phyloP scores from a whole-genome alignment of 2,113 vertebrate species.

The Cairina moschata region DNA sequence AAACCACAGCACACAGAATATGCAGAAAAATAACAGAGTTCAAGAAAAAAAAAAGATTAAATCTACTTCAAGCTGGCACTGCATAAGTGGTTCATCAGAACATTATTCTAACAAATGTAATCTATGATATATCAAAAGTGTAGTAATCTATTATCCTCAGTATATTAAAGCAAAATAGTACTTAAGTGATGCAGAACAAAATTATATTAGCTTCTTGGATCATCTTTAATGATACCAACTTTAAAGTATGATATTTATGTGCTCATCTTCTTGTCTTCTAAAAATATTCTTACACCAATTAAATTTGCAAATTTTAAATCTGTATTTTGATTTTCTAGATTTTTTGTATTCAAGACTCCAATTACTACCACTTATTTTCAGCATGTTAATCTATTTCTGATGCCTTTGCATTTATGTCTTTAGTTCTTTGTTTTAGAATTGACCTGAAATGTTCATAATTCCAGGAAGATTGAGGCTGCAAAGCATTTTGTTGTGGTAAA shows the following conservation, averaged over 20 bases:
- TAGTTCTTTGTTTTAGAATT: background rate
- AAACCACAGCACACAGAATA: conserved; percentile 22
- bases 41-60: conserved; percentile 48
- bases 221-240: background rate
- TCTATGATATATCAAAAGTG: background rate
- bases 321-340: conserved; percentile 24
- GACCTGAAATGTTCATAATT: background rate
- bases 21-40: background rate
- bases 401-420: background rate
- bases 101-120: conserved; percentile 28
- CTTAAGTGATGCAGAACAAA: conserved; percentile 29
- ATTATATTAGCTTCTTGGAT: conserved; percentile 28
- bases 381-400: background rate
- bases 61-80: background rate
- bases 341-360: conserved; percentile 15
- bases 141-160: conserved; percentile 17
- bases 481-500: background rate
- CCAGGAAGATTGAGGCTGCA: background rate
- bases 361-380: conserved; percentile 8
- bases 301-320: conserved; percentile 32
- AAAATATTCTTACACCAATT: background rate
- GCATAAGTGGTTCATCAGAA: conserved; percentile 38
- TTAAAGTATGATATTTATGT: conserved; percentile 9
- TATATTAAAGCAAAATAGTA: conserved; percentile 43
- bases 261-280: conserved; percentile 11